Evolutionary conservation across 2,797 vertebrate genomes (phyloP).

Genomic region (Poecilia wingei): DNA sequence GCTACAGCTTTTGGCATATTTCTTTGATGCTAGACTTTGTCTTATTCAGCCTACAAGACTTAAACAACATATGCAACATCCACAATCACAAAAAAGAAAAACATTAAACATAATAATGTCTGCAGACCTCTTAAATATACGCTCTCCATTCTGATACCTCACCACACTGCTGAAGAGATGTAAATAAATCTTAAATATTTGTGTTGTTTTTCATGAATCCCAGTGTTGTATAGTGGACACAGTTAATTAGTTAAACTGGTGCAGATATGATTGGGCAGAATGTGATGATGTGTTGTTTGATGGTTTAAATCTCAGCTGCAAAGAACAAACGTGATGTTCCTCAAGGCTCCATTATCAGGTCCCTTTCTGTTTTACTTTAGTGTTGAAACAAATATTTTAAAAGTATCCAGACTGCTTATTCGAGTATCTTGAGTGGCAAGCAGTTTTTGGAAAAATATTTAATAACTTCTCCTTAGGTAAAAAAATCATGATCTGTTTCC

Average conservation of each 20-base stretch:
- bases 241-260: not conserved
- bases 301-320: not conserved
- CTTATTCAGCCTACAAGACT: slow-evolving; percentile 26
- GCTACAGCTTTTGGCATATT: slow-evolving; percentile 22
- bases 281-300: not conserved
- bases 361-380: not conserved
- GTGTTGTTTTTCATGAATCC: not conserved
- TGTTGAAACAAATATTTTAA: too few species aligned
- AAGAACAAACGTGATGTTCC: not conserved
- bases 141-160: not conserved
- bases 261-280: not conserved
- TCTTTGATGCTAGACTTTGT: slow-evolving; percentile 32
- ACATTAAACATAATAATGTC: not conserved
- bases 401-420: too few species aligned
- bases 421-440: too few species aligned
- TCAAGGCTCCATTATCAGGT: not conserved
- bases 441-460: too few species aligned
- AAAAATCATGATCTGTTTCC: too few species aligned
- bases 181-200: not conserved
- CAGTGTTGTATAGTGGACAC: not conserved
- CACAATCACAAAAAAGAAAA: not conserved
- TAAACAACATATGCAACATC: not conserved
- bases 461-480: too few species aligned
- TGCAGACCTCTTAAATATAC: not conserved
- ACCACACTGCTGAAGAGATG: not conserved